These are phyloP conservation scores for Gonatopus flavifemur DNA, from an alignment of 1,140 invertebrate species.

Conservation along the genomic window DNA sequence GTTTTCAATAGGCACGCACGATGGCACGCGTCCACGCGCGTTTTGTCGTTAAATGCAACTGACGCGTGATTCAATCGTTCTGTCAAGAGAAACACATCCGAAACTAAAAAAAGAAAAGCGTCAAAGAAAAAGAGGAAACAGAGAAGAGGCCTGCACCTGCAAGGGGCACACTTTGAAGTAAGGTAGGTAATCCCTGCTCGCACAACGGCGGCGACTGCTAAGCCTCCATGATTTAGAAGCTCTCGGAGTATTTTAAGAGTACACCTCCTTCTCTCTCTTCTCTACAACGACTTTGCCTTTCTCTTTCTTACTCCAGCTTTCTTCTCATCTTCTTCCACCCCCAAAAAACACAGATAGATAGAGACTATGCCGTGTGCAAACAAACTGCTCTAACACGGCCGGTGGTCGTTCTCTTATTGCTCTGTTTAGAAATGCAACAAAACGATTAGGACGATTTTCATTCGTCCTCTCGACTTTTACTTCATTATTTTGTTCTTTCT, in stretches of 20 bases:
- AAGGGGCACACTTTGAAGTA: conserved; percentile 58
- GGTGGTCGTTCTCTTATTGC: conserved; percentile 12
- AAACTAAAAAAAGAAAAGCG: no score
- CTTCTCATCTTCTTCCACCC: conserved; percentile 19
- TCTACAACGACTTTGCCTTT: conserved; percentile 3
- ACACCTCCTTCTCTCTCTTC: conserved; percentile 37
- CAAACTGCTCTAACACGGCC: no score
- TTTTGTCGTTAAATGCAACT: conserved; percentile 17
- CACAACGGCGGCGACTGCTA: conserved; percentile 53
- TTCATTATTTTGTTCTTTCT: conserved; percentile 2
- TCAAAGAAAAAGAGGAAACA: no score
- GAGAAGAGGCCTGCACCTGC: conserved; percentile 53
- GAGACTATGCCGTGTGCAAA: conserved; percentile 26
- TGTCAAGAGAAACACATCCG: conserved; percentile 38
- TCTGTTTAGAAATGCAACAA: conserved; percentile 26
- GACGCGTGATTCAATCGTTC: conserved; percentile 50
- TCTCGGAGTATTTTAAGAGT: conserved; percentile 58
- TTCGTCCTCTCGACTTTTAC: conserved; percentile 13
- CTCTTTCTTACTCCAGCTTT: background rate
- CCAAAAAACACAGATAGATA: no score
- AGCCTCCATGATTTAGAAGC: conserved; percentile 58
- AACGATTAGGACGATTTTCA: no score
- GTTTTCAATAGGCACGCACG: no score
- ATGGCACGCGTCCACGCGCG: no score
- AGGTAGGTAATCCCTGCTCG: conserved; percentile 53